Conservation (phyloP, 2,888 invertebrate genomes). For the Corbicula japonica region DNA sequence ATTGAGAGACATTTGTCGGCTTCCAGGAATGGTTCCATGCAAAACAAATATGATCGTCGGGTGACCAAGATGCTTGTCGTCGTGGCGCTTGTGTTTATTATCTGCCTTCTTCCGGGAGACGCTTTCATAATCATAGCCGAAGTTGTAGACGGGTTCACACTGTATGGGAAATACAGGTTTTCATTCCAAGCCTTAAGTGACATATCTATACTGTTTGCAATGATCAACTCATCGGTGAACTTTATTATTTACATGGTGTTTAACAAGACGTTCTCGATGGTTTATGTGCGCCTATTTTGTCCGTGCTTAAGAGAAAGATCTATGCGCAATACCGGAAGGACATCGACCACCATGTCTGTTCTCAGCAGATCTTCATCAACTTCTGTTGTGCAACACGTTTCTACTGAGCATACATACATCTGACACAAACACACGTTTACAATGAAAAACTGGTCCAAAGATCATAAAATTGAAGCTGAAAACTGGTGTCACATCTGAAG, state of each 20-base stretch:
- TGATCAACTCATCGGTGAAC: constrained; percentile 55
- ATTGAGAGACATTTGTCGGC: not conserved
- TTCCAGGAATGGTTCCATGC: not conserved
- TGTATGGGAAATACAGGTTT: constrained; percentile 41
- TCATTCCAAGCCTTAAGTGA: constrained; percentile 39
- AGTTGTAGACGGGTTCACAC: constrained; percentile 21
- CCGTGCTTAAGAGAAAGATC: too few relatives aligned
- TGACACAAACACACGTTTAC: too few relatives aligned
- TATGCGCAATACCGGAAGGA: too few relatives aligned
- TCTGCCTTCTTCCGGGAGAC: constrained; percentile 45
- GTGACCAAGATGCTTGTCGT: constrained; percentile 55
- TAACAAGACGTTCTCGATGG: constrained; percentile 34
- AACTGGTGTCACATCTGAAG: too few relatives aligned
- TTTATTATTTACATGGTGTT: constrained; percentile 55
- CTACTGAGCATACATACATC: too few relatives aligned
- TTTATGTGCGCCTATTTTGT: constrained; percentile 39
- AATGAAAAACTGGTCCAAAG: too few relatives aligned
- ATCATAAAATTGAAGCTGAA: too few relatives aligned
- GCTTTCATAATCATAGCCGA: constrained; percentile 7
- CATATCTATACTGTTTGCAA: constrained; percentile 35
- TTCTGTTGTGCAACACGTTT: too few relatives aligned
- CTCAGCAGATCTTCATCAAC: too few relatives aligned
- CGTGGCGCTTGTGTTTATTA: constrained; percentile 43
- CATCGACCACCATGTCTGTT: too few relatives aligned
- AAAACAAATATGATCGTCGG: constrained; percentile 14